Evolutionary conservation across 2,113 vertebrate species (phyloP), one percentile per base, ranked within the genome.

Genomic region (Pleuronectes platessa): DNA sequence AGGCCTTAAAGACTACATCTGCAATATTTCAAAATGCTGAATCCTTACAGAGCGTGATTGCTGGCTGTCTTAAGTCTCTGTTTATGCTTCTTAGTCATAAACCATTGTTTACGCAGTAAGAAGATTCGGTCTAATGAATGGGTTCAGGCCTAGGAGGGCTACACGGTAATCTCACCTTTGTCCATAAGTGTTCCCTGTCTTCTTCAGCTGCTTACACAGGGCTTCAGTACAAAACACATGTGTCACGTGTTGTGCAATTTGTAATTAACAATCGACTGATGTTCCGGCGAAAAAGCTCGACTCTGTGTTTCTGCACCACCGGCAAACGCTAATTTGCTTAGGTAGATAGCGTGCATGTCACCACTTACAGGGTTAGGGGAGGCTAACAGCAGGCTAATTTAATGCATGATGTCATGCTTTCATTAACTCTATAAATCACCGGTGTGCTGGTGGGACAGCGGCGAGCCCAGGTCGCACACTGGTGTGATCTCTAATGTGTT

Each of bases 101-200:
- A 90, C 86, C n/a, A 88, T 85, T 91, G 87, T 92, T 93, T 93
- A 86, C 49, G 81, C 79, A 62, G 68, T 66, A 15, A 67, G 71
- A 67, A 17, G 74, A 86, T 88, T 79, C 64, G 14, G 13, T 24
- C 14, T 90, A 93, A 91, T 90, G 84, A 90, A 35, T 12, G 68
- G 87, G 69, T 91, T 53, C 63, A 60, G 63, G 61, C 62, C 75
- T 70, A 20, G 49, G 27, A 14, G n/a, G 55, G 76, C 75, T 74
- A 21, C 81, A 35, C 2, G 65, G 26, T 92, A 91, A 92, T 91
- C 90, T 88, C 71, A 27, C 64, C 56, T 72, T 59, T 75, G 78
- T 86, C 78, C 24, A 67, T 77, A 84, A 88, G 89, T 70, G 76
- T 80, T 86, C 75, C 82, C 62, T 74, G 74, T 40, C 71, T 64